Evolutionary conservation across 2,797 vertebrate genomes (phyloP).

Genomic region (Silurus aristotelis): DNA sequence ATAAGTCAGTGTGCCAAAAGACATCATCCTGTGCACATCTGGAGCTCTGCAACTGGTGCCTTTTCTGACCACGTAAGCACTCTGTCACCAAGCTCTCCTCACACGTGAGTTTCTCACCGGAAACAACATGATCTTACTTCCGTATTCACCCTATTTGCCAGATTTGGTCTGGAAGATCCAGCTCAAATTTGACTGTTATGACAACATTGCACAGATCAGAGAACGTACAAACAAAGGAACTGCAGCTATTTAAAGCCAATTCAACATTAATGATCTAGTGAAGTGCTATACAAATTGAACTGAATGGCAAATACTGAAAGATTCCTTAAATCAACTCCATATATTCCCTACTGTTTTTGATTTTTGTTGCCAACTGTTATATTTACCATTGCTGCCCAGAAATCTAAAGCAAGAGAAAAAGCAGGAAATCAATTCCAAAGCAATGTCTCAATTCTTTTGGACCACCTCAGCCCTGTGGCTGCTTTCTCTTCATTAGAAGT

Average conservation of each 20-base stretch:
- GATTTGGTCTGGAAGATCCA: no score
- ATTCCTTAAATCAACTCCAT: not conserved
- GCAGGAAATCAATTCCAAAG: slow-evolving; percentile 56
- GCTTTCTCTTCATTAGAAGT: slow-evolving; percentile 64
- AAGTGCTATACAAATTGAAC: not conserved
- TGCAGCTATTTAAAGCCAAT: not conserved
- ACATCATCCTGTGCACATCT: no score
- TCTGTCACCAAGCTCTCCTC: no score
- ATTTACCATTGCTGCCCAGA: not conserved
- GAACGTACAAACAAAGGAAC: not conserved
- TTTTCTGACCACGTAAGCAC: no score
- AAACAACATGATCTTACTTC: no score
- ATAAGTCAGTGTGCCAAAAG: no score
- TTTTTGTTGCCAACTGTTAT: not conserved
- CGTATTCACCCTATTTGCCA: no score
- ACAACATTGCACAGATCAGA: no score
- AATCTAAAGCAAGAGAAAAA: slow-evolving; percentile 30
- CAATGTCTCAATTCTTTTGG: slow-evolving; percentile 56
- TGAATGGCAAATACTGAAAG: not conserved
- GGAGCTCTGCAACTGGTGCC: no score
- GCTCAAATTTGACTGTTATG: no score
- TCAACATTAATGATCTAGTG: not conserved
- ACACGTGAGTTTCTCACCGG: no score
- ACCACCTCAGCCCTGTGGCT: slow-evolving; percentile 50
- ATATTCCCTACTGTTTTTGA: slow-evolving; percentile 29